phyloP scores from a whole-genome alignment of 2,797 vertebrate species.

The Hapalemur alaotrensis region DNA sequence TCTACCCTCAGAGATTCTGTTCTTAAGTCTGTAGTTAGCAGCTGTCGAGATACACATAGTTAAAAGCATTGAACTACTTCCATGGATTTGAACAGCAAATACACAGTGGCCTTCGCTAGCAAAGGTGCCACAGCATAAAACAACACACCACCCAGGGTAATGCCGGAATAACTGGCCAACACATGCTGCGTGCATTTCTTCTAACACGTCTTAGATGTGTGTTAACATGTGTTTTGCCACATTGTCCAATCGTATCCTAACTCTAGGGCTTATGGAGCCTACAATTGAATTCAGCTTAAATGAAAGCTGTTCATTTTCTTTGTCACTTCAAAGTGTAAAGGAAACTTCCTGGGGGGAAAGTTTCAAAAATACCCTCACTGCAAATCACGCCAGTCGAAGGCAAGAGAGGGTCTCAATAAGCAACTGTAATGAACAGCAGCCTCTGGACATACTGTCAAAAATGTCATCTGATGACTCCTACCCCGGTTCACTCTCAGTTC shows the following conservation, averaged over 20 bases:
- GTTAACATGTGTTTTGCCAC: not conserved
- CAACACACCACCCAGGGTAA: not conserved
- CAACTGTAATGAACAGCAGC: slow-evolving; percentile 11
- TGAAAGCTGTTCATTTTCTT: not conserved
- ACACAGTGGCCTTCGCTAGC: not conserved
- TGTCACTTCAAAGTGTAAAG: slow-evolving; percentile 36
- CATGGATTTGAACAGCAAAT: not conserved
- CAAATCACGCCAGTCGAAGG: slow-evolving; percentile 15
- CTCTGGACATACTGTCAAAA: slow-evolving; percentile 53
- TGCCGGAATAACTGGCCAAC: not conserved
- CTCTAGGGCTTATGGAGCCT: not conserved
- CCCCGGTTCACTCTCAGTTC: slow-evolving; percentile 10
- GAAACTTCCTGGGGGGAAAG: slow-evolving; percentile 35
- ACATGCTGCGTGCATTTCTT: accelerated
- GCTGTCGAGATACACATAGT: not conserved
- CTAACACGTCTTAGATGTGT: not conserved
- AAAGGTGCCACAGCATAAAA: accelerated
- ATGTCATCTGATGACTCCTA: slow-evolving; percentile 20
- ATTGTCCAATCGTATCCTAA: slow-evolving; percentile 4
- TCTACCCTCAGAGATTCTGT: not conserved
- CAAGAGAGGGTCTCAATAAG: slow-evolving; percentile 26
- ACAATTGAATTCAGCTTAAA: slow-evolving; percentile 22
- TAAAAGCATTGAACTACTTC: not conserved
- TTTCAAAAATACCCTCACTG: slow-evolving; percentile 44
- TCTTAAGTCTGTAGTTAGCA: not conserved